These are phyloP conservation scores for Trissolcus basalis DNA, from an alignment of 1,140 invertebrate genomes.

Conservation along the genomic window DNA sequence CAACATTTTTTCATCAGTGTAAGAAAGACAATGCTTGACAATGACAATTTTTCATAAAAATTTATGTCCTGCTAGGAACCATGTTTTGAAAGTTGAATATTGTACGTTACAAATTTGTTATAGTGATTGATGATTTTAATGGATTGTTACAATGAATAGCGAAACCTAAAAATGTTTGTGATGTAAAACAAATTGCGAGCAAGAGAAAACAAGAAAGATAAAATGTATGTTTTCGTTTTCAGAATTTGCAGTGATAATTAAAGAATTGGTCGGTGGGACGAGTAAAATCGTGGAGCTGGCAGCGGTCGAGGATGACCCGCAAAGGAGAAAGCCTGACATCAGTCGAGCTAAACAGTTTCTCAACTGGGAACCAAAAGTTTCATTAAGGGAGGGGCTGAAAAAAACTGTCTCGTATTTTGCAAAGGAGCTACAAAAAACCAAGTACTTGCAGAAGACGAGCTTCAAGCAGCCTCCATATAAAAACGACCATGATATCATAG, in stretches of 20 bases:
- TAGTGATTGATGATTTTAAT: too few relatives aligned
- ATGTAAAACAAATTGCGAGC: too few relatives aligned
- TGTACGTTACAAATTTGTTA: too few relatives aligned
- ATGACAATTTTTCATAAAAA: too few relatives aligned
- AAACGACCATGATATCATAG: constrained; percentile 74
- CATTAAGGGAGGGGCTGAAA: constrained; percentile 87
- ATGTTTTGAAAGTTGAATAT: too few relatives aligned
- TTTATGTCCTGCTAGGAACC: too few relatives aligned
- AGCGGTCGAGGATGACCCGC: constrained; percentile 96
- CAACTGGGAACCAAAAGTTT: constrained; percentile 95
- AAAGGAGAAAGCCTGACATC: constrained; percentile 95
- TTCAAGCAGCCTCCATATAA: constrained; percentile 66
- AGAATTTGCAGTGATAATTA: constrained; percentile 97
- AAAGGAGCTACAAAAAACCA: constrained; percentile 86
- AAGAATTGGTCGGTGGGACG: constrained; percentile 87
- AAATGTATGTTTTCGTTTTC: constrained; percentile 14
- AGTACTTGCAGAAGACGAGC: constrained; percentile 67
- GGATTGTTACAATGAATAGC: too few relatives aligned
- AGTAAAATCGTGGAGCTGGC: constrained; percentile 89
- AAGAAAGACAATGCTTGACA: too few relatives aligned
- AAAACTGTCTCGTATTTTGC: constrained; percentile 95
- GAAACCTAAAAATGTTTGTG: too few relatives aligned
- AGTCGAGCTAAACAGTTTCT: constrained; percentile 89
- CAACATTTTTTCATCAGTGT: too few relatives aligned
- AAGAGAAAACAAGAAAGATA: too few relatives aligned